These are phyloP conservation scores for Sylvilagus bachmani DNA, from an alignment of 2,113 vertebrate species.

Conservation along the genomic window DNA sequence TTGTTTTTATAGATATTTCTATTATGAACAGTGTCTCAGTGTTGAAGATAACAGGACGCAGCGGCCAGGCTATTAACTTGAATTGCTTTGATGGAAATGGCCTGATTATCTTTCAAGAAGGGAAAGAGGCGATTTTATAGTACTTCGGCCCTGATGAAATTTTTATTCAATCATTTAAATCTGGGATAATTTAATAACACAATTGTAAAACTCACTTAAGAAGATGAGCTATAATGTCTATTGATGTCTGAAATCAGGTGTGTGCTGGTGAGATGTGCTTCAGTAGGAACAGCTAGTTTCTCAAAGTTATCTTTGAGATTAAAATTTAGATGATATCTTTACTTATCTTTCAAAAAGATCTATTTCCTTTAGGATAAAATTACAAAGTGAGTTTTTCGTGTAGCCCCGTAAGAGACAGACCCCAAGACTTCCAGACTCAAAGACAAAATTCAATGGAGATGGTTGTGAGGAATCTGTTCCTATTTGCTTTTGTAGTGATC, in stretches of 20 bases:
- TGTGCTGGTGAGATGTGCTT: background rate
- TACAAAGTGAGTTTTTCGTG: background rate
- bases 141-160: constrained; percentile 24
- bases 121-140: constrained; percentile 60
- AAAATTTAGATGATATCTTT: constrained; percentile 50
- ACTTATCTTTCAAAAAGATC: constrained; percentile 20
- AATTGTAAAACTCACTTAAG: constrained; percentile 50
- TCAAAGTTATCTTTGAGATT: constrained; percentile 46
- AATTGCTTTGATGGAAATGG: constrained; percentile 68
- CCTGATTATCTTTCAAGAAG: constrained; percentile 65
- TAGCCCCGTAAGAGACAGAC: background rate
- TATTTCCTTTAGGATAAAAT: constrained; percentile 46
- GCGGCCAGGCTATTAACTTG: constrained; percentile 22
- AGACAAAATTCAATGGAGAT: background rate
- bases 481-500: constrained; percentile 11
- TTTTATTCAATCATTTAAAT: constrained; percentile 53
- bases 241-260: background rate
- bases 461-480: background rate
- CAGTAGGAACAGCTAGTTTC: background rate
- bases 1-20: constrained; percentile 76
- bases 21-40: constrained; percentile 43
- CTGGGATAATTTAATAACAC: constrained; percentile 62
- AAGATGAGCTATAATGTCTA: background rate
- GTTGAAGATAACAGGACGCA: constrained; percentile 48
- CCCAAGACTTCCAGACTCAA: constrained; percentile 22